Evolutionary conservation across 1,140 invertebrate species (phyloP), one percentile per base, ranked within the genome.

Genomic region (Leptopilina clavipes): DNA sequence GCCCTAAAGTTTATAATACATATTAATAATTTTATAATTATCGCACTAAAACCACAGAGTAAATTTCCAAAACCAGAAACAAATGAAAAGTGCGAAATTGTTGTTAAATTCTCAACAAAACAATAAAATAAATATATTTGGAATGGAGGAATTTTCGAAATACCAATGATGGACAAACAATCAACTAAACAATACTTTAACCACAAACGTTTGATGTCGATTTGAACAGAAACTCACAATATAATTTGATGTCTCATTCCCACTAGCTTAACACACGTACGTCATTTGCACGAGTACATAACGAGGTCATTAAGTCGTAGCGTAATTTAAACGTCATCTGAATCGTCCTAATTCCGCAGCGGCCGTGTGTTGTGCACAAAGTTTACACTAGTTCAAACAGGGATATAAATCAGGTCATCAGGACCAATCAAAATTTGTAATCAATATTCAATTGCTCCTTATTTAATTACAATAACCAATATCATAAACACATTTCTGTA

Each of bases 381-480:
- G 12, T 31, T 22, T 31, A 65, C 12, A 31, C 22, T 59, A 65
- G 25, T 31, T n/a, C 19, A 31, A 31, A 65, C 25, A 31, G 22
- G 22, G 3, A 37, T 65, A 65, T 31, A 65, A 65, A 65, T 37
- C 59, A 65, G 59, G 59, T 65, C 59, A 65, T 14, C 59, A n/a
- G 25, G 22, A 65, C 25, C 22, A 65, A 65, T 65, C 59, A 65
- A 65, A 65, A 31, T 31, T 31, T 65, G 22, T 31, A 65, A 65
- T 65, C 25, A 82, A 52, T 52, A 31, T 71, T 70, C 76, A 76
- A 79, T 76, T 76, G 71, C 75, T 72, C 59, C 65, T 76, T 79
- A 79, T 75, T 76, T 70, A 76, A 76, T 75, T 70, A 76, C 43
- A 76, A 74, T 72, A 59, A 71, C 52, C 70, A 72, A 56, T 75